Evolutionary conservation across 2,113 vertebrate genomes (phyloP).

Genomic region (Oostethus manadensis): DNA sequence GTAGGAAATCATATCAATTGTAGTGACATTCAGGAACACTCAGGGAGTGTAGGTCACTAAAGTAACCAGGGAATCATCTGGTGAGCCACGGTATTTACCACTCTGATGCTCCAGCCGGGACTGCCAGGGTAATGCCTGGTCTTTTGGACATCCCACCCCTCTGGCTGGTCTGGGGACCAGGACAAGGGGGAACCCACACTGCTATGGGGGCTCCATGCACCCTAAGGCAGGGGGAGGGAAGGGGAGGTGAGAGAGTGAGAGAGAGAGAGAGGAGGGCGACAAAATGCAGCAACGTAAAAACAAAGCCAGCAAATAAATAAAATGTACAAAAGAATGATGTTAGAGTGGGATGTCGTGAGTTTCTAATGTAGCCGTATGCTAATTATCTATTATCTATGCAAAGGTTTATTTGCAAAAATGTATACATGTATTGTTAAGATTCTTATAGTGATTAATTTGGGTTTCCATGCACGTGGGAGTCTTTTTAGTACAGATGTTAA

Average conservation of each 20-base stretch:
- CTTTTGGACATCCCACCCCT: conserved; percentile 95
- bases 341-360: conserved; percentile 63
- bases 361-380: conserved; percentile 27
- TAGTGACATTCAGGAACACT: conserved; percentile 42
- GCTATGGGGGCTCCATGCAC: conserved; percentile 95
- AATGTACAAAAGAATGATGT: conserved; percentile 70
- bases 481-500: conserved; percentile 7
- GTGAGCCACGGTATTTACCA: conserved; percentile 92
- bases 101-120: conserved; percentile 98
- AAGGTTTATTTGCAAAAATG: conserved; percentile 14
- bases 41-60: conserved; percentile 30
- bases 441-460: background rate
- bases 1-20: conserved; percentile 12
- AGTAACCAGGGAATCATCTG: conserved; percentile 41
- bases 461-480: conserved; percentile 41
- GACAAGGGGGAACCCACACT: conserved; percentile 91
- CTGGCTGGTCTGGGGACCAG: conserved; percentile 92
- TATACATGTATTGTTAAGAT: conserved; percentile 18
- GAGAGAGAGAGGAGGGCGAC: conserved; percentile 77
- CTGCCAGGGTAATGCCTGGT: conserved; percentile 91
- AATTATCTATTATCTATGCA: conserved; percentile 14
- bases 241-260: conserved; percentile 80
- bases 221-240: conserved; percentile 93
- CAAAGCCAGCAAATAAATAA: conserved; percentile 83
- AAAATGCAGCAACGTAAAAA: conserved; percentile 92